phyloP scores from a whole-genome alignment of 92 coral and sea anemone species.

The Plumapathes pennacea region DNA sequence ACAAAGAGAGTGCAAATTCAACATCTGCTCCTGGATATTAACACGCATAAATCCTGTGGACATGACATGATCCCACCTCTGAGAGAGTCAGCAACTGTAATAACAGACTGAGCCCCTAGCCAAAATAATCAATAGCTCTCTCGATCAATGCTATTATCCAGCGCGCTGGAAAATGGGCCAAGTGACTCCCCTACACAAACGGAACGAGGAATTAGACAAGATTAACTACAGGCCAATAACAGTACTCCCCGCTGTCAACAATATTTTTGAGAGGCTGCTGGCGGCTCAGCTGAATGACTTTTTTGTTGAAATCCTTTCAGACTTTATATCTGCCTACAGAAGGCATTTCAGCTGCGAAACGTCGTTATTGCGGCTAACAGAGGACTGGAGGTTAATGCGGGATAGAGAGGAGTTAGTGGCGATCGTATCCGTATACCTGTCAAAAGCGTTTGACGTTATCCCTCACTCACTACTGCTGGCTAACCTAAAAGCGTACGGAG shows the following conservation, averaged over 20 bases:
- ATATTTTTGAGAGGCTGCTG: constrained; percentile 45
- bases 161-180: constrained; percentile 68
- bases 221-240: constrained; percentile 51
- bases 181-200: constrained; percentile 53
- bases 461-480: constrained; percentile 43
- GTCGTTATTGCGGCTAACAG: constrained; percentile 22
- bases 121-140: constrained; percentile 39
- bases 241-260: constrained; percentile 47
- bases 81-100: constrained; percentile 47
- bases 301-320: constrained; percentile 20
- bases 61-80: constrained; percentile 46
- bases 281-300: constrained; percentile 22
- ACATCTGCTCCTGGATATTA: constrained; percentile 20
- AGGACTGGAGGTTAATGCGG: constrained; percentile 26
- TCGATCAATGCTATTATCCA: constrained; percentile 39
- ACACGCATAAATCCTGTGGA: constrained; percentile 43
- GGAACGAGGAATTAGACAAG: constrained; percentile 37
- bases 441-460: constrained; percentile 43
- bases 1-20: constrained; percentile 35
- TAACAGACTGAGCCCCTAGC: constrained; percentile 55
- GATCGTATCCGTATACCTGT: constrained; percentile 39
- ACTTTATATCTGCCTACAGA: constrained; percentile 44
- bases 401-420: constrained; percentile 27
- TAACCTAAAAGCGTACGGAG: constrained; percentile 28
- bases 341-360: constrained; percentile 36